These are phyloP conservation scores for Oryzias melastigma DNA, from an alignment of 2,113 vertebrate genomes.

Conservation along the genomic window DNA sequence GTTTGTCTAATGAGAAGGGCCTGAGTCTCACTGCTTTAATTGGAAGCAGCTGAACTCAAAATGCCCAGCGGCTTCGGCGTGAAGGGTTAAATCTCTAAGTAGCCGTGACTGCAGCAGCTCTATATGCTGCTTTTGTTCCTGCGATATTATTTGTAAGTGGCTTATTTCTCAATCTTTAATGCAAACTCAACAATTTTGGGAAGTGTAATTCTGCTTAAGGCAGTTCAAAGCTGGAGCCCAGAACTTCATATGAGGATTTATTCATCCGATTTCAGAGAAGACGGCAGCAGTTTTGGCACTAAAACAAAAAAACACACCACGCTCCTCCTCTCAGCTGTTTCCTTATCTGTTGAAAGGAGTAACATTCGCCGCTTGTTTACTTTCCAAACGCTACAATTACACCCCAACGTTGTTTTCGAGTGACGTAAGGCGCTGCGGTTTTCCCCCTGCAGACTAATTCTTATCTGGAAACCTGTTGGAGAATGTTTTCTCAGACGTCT, in stretches of 20 bases:
- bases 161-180: background rate
- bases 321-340: slow-evolving; percentile 7
- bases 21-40: slow-evolving; percentile 50
- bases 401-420: background rate
- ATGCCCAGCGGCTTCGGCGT: slow-evolving; percentile 14
- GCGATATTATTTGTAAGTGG: background rate
- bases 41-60: slow-evolving; percentile 51
- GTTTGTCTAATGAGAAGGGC: slow-evolving; percentile 57
- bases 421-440: background rate
- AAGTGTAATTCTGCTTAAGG: background rate
- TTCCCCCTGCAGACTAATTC: too few species aligned
- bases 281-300: slow-evolving; percentile 2
- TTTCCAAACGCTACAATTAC: background rate
- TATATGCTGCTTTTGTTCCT: slow-evolving; percentile 10
- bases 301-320: slow-evolving; percentile 8
- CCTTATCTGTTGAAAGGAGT: slow-evolving; percentile 23
- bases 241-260: too few species aligned
- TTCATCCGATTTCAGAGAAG: background rate
- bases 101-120: background rate
- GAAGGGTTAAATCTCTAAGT: slow-evolving; percentile 14
- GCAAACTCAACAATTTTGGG: too few species aligned
- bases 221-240: background rate
- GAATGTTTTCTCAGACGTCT: background rate
- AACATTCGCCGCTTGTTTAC: slow-evolving; percentile 2
- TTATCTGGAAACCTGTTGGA: background rate